These are phyloP conservation scores for Oscheius sp. DNA, from an alignment of 2,888 invertebrate species.

Conservation along the genomic window DNA sequence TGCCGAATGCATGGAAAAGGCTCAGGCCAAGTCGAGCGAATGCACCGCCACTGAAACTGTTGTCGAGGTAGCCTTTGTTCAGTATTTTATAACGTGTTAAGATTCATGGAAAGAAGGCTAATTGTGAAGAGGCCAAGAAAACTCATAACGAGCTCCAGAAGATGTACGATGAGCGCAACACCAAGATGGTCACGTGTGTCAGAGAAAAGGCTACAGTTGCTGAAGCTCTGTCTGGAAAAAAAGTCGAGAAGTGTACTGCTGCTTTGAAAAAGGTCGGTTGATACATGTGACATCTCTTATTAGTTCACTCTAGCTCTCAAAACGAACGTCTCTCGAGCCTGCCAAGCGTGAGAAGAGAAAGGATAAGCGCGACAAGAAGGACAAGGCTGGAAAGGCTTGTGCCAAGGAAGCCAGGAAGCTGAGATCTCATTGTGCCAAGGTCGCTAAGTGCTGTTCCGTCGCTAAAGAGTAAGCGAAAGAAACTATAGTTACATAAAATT, in stretches of 20 bases:
- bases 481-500: neutral
- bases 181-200: conserved; percentile 34
- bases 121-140: conserved; percentile 36
- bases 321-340: conserved; percentile 29
- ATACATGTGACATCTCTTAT: neutral
- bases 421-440: conserved; percentile 51
- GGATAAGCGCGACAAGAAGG: conserved; percentile 37
- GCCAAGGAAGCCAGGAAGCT: conserved; percentile 53
- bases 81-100: neutral
- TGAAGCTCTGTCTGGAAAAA: conserved; percentile 27
- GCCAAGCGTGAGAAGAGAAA: conserved; percentile 37
- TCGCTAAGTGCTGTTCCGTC: conserved; percentile 54
- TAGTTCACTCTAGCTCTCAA: conserved; percentile 9
- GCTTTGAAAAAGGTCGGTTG: conserved; percentile 28
- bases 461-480: conserved; percentile 47
- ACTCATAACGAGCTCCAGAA: conserved; percentile 27
- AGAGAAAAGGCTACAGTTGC: conserved; percentile 26
- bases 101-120: conserved; percentile 30
- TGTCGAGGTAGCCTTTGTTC: conserved; percentile 12
- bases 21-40: conserved; percentile 32
- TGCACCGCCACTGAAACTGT: conserved; percentile 28
- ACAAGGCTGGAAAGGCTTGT: conserved; percentile 37
- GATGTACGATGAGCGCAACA: conserved; percentile 21
- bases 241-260: conserved; percentile 32
- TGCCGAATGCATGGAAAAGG: conserved; percentile 35